Percentiles rank a stretch among this genome's conserved stretches.
Conservation (phyloP, 2,797 vertebrate species). For the Rhinichthys osculus region DNA sequence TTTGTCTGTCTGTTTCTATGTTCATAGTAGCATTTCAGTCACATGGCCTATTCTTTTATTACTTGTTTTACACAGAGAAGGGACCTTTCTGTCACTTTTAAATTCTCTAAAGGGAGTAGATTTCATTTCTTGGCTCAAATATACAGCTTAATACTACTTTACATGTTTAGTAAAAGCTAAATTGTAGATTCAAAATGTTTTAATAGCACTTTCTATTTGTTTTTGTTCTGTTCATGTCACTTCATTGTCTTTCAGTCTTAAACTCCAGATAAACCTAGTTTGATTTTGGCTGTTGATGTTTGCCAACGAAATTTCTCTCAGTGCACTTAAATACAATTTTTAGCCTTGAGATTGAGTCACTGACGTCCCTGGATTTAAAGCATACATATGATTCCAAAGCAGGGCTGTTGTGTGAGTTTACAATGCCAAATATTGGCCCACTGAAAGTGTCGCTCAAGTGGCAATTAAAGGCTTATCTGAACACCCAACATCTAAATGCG, state of each 20-base stretch:
- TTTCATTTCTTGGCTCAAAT: constrained; percentile 62
- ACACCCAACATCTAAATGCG: neutral
- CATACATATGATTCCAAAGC: neutral
- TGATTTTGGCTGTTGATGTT: neutral
- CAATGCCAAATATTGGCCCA: constrained; percentile 3
- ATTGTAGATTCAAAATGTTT: constrained; percentile 68
- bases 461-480: neutral
- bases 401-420: constrained; percentile 19
- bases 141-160: constrained; percentile 69
- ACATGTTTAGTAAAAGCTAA: neutral
- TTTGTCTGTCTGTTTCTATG: constrained; percentile 47
- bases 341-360: neutral
- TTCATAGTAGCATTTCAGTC: constrained; percentile 54
- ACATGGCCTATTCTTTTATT: constrained; percentile 51
- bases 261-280: neutral
- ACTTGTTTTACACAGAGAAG: constrained; percentile 68
- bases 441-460: neutral
- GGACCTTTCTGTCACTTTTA: constrained; percentile 56
- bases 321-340: neutral
- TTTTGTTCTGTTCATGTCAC: constrained; percentile 70
- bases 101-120: constrained; percentile 59
- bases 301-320: neutral
- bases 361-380: neutral
- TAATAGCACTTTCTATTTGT: constrained; percentile 69
- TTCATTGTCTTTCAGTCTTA: constrained; percentile 49